A percentile compares a stretch with the other conserved stretches of the same genome.
Conservation (phyloP, 2,113 vertebrate genomes). For the Seriola dumerili region DNA sequence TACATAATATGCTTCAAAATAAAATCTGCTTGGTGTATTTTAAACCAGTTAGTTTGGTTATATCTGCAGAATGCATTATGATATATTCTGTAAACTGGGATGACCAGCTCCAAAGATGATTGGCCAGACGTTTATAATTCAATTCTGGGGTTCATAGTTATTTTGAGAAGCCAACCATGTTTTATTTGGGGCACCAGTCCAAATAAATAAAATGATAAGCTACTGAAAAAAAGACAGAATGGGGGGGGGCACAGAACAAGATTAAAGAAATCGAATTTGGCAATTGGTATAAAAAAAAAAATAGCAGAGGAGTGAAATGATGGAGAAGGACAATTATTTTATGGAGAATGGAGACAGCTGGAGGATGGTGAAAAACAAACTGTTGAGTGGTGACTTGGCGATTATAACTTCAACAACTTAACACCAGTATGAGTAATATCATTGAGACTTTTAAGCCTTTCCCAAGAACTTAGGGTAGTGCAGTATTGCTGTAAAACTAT, state of each 20-base stretch:
- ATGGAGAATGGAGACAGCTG: background rate
- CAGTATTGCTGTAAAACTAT: background rate
- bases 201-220: background rate
- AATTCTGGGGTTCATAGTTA: background rate
- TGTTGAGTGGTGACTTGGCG: background rate
- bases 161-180: background rate
- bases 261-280: background rate
- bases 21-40: constrained; percentile 3
- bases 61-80: constrained; percentile 11
- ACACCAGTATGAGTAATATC: background rate
- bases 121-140: background rate
- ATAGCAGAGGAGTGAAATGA: background rate
- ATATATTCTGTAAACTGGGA: background rate
- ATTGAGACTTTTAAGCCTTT: background rate
- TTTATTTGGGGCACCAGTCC: background rate
- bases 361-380: background rate
- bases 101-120: background rate
- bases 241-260: background rate
- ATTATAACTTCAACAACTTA: background rate
- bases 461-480: background rate
- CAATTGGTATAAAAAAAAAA: background rate
- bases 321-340: background rate
- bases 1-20: background rate
- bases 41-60: background rate
- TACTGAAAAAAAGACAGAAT: background rate